Evolutionary conservation across 2,888 invertebrate genomes (phyloP), one percentile per base, ranked within the genome.

Genomic region (Drosophila neonasuta): DNA sequence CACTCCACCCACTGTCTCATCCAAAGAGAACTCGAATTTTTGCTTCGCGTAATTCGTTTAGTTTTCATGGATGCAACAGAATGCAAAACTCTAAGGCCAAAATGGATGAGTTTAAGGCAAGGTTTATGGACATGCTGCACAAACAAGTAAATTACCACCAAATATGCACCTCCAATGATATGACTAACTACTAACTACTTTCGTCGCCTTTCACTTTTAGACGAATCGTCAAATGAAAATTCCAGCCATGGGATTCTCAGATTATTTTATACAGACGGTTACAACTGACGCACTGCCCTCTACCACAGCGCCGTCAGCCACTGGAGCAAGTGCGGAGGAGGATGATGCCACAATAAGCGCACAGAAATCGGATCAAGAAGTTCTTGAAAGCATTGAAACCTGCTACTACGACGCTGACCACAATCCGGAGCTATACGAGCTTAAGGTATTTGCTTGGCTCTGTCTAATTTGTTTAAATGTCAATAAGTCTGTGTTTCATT

Each of bases 231-330:
- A 90, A 80, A 76, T 90, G 68, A 91, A 90, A 89, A 91, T 91
- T 62, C 91, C 91, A 75, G 88, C 91, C 20, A 91, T 91, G 91
- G 91, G 91, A 29, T 91, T 91, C 82, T 90, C 91, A 17, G 91
- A 91, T 73, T 90, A 90, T 64, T 91, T 90, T 68, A 89, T 91
- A 64, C 90, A 91, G 77, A 89, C 88, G 68, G 89, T 90, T n/a
- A 87, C 90, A 48, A 77, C 83, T 36, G 87, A 88, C 41, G 82
- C 87, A 24, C 76, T 82, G 59, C 51, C 78, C 32, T 59, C 75
- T 45, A 60, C 66, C 10, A 41, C 59, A 11, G 54, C 52, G 11
- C 30, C 67, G 20, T 29, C 42, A 11, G 29, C 60, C 6, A 55
- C 48, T n/a, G 55, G 58, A 41, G 52, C 58, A 15, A 52, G 8